These are phyloP conservation scores for Augochlorella aurata DNA, from an alignment of 2,888 invertebrate species.

Conservation along the genomic window DNA sequence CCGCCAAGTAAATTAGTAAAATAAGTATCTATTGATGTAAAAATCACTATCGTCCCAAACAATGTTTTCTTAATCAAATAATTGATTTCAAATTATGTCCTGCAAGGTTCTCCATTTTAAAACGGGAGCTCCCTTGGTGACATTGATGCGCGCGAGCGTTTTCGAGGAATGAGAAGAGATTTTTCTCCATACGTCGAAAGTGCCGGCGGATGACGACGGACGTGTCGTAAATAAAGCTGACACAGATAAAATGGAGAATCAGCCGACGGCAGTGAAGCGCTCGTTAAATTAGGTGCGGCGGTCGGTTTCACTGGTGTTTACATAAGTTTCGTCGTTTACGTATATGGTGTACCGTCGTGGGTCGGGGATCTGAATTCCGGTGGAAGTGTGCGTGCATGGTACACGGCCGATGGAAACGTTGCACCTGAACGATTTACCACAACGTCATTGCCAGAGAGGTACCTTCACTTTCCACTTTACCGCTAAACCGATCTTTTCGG, in stretches of 20 bases:
- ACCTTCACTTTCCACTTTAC: constrained; percentile 80
- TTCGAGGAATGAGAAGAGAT: constrained; percentile 1
- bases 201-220: not conserved
- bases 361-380: constrained; percentile 20
- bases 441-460: constrained; percentile 75
- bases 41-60: no score
- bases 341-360: constrained; percentile 38
- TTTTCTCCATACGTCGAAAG: constrained; percentile 22
- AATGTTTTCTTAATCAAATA: no score
- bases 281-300: constrained; percentile 50
- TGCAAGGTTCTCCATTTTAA: no score
- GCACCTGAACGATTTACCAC: constrained; percentile 68
- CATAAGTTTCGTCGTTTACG: constrained; percentile 58
- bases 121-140: no score
- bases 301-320: constrained; percentile 65
- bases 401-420: constrained; percentile 66
- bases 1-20: no score
- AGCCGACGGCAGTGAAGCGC: constrained; percentile 30
- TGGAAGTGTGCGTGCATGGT: constrained; percentile 46
- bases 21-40: no score
- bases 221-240: constrained; percentile 42
- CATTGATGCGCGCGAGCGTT: not conserved
- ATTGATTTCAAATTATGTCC: no score
- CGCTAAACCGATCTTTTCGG: constrained; percentile 66
- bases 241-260: constrained; percentile 40